Conservation (phyloP, 2,113 vertebrate genomes). For the Hepsetus odoe region DNA sequence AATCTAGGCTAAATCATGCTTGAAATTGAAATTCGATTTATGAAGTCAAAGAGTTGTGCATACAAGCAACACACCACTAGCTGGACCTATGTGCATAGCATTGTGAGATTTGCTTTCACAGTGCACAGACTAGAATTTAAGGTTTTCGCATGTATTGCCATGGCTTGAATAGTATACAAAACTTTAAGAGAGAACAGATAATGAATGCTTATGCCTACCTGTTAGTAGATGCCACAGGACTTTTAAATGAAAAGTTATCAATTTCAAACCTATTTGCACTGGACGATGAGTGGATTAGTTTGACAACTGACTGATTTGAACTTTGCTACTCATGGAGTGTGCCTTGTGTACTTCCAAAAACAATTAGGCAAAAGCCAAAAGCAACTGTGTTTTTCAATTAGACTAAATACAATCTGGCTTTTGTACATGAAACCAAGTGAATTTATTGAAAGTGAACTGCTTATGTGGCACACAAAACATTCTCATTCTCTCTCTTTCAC, state of each 20-base stretch:
- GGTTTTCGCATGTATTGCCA: neutral
- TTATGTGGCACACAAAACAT: neutral
- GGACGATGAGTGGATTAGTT: conserved; percentile 15
- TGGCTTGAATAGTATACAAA: conserved; percentile 12
- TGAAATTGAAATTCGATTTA: conserved; percentile 21
- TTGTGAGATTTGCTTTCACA: neutral
- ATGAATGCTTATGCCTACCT: conserved; percentile 24
- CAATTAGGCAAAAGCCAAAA: conserved; percentile 34
- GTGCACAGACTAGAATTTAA: neutral
- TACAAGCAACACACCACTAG: neutral
- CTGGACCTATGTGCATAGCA: neutral
- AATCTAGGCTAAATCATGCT: neutral
- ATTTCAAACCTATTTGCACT: conserved; percentile 49
- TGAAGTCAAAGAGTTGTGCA: neutral
- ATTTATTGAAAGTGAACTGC: neutral
- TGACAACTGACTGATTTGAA: conserved; percentile 48
- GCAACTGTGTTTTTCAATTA: conserved; percentile 1
- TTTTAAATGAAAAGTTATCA: conserved; percentile 42
- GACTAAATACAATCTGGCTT: neutral
- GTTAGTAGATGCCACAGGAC: conserved; percentile 35
- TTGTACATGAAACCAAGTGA: neutral
- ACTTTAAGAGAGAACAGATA: neutral
- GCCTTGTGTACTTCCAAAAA: conserved; percentile 36
- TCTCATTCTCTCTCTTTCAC: neutral
- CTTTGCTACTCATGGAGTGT: neutral